Percentiles rank a stretch among this genome's conserved stretches.
Evolutionary conservation across 2,113 vertebrate genomes (phyloP).

Genomic region (Oreamnos americanus): DNA sequence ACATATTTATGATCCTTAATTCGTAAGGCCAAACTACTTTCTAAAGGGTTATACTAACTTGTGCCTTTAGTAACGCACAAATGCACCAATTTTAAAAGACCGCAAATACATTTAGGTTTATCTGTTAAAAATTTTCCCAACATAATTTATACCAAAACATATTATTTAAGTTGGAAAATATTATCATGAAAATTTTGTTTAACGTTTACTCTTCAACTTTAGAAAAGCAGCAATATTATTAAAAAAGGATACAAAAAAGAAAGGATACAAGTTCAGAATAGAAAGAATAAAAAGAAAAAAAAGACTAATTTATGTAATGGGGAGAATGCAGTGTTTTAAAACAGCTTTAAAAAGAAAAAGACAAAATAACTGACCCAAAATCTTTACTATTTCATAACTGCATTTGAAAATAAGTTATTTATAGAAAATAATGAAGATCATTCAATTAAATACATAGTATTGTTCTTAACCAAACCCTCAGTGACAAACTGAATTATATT

Average conservation of each 20-base stretch:
- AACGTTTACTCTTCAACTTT: neutral
- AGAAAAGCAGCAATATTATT: neutral
- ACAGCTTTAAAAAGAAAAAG: neutral
- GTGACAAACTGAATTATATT: neutral
- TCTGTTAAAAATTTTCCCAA: neutral
- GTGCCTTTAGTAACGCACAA: neutral
- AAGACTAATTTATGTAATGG: neutral
- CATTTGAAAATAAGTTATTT: constrained; percentile 30
- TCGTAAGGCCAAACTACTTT: neutral
- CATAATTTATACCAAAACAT: neutral
- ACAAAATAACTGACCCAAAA: neutral
- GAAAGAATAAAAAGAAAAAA: neutral
- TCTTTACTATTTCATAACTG: neutral
- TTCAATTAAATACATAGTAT: neutral
- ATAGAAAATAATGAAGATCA: neutral
- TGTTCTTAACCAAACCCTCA: constrained; percentile 6
- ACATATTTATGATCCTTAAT: constrained; percentile 13
- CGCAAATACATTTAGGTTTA: neutral
- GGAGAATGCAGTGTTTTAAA: constrained; percentile 6
- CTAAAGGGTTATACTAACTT: neutral
- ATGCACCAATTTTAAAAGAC: neutral
- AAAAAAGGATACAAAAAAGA: neutral
- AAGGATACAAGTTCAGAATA: neutral
- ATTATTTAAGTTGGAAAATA: constrained; percentile 21
- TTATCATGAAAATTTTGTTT: neutral